Base-by-base conservation (phyloP, 2,797 vertebrate genomes). In the Anolis apletophallus region DNA sequence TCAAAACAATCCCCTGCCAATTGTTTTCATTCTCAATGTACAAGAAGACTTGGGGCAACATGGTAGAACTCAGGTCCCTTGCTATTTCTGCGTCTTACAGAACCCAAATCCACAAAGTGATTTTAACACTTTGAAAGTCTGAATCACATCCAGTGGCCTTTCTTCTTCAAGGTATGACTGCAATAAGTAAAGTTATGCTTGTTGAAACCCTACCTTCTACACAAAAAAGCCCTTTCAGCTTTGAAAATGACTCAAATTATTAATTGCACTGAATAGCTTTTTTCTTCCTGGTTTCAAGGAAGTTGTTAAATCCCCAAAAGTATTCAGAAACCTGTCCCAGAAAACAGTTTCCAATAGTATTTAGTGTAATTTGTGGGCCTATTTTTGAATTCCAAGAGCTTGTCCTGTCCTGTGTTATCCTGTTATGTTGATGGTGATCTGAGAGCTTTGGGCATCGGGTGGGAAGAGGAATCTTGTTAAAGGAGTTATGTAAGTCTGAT, bases 251-350 rank as follows among this genome's bases (percentile, higher is more conserved):
- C 61, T 16, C 26, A 16, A 14, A 29, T 73, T 80, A 80, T 80
- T 85, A 64, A 76, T 32, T 85, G 14, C n/a, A 32, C 36, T 17
- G 5, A 29, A 59, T 59, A 29, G 67, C 34, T n/a, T 75, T 81
- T 57, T 59, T 89, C 71, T n/a, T 74, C 77, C 83, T 74, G 23
- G 12, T 26, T 52, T 69, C 52, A 52, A 21, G 74, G 67, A 73
- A 80, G 71, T 34, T 46, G 14, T 82, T 26, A 59, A 26, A 50
- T 68, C 73, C 34, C 29, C 72, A 81, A 36, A n/a, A 26, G 17
- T n/a, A 29, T 61, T 77, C 23, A 59, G 14, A 74, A 77, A 77
- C 26, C 40, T 3, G 32, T 40, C 11, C 19, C 32, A 73, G 21
- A 17, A 72, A 23, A 2, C 36, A 32, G 21, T 52, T 61, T 59